Evolutionary conservation across 2,888 invertebrate species (phyloP).

Genomic region (Drosophila anceps): DNA sequence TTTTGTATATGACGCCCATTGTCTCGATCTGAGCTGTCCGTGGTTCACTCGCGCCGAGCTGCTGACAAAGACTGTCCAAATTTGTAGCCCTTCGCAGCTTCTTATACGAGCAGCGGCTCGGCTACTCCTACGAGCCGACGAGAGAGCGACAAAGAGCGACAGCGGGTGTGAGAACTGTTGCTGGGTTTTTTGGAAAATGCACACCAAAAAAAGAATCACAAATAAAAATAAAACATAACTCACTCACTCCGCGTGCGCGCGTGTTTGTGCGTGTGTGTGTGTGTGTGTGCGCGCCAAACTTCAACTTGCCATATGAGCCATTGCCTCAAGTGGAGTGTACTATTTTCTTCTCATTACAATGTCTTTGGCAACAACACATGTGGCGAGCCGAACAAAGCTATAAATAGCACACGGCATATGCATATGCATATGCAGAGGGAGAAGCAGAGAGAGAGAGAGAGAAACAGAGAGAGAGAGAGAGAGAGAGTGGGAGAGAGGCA

Average conservation of each 20-base stretch:
- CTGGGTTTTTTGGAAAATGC: constrained; percentile 52
- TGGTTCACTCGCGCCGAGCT: constrained; percentile 55
- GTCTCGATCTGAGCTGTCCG: not conserved
- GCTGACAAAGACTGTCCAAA: constrained; percentile 67
- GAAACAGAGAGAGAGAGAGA: not conserved
- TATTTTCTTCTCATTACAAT: constrained; percentile 70
- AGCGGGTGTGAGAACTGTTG: constrained; percentile 32
- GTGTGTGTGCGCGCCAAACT: constrained; percentile 59
- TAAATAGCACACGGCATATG: constrained; percentile 48
- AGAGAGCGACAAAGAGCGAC: constrained; percentile 6
- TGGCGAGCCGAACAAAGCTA: constrained; percentile 57
- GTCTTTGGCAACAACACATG: constrained; percentile 74
- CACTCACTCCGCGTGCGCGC: constrained; percentile 22
- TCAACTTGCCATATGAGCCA: constrained; percentile 53
- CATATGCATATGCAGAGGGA: not conserved
- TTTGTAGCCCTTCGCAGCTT: constrained; percentile 43
- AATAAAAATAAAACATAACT: constrained; percentile 76
- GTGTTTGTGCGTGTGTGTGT: constrained; percentile 24
- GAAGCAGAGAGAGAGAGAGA: not conserved
- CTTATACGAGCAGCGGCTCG: constrained; percentile 52
- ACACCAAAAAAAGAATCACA: constrained; percentile 58
- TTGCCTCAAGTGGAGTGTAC: constrained; percentile 74
- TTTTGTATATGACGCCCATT: constrained; percentile 82
- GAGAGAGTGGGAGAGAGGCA: not conserved
- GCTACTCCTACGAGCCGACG: constrained; percentile 18